Evolutionary conservation across 2,113 vertebrate species (phyloP).

Genomic region (Camelus dromedarius): DNA sequence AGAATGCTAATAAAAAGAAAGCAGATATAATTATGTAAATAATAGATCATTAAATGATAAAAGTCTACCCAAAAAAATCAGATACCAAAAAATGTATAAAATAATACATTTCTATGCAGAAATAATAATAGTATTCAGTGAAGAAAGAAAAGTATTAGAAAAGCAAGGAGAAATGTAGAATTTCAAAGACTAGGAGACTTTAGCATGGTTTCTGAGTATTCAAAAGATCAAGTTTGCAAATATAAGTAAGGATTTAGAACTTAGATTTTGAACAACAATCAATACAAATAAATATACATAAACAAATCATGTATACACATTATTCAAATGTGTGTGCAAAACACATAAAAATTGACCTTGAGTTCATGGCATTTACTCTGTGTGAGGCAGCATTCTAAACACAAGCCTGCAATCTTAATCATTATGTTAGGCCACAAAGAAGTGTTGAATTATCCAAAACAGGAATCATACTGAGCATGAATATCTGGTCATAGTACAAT

Average conservation of each 20-base stretch:
- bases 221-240: neutral
- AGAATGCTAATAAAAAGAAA: neutral
- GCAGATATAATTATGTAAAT: neutral
- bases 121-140: neutral
- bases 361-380: neutral
- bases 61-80: neutral
- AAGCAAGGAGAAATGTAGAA: neutral
- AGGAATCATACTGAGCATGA: neutral
- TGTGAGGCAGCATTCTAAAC: neutral
- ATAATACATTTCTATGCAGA: neutral
- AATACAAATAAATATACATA: neutral
- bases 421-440: neutral
- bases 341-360: neutral
- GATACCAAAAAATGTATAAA: neutral
- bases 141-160: neutral
- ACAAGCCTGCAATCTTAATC: neutral
- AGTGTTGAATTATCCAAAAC: conserved; percentile 40
- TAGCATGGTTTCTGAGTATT: neutral
- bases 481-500: conserved; percentile 15
- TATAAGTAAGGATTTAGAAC: neutral
- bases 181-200: neutral
- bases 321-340: neutral
- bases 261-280: neutral
- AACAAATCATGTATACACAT: neutral
- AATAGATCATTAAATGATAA: neutral